Evolutionary conservation across 2,113 vertebrate genomes (phyloP), one percentile per base, ranked within the genome.

Genomic region (Centrocercus urophasianus): DNA sequence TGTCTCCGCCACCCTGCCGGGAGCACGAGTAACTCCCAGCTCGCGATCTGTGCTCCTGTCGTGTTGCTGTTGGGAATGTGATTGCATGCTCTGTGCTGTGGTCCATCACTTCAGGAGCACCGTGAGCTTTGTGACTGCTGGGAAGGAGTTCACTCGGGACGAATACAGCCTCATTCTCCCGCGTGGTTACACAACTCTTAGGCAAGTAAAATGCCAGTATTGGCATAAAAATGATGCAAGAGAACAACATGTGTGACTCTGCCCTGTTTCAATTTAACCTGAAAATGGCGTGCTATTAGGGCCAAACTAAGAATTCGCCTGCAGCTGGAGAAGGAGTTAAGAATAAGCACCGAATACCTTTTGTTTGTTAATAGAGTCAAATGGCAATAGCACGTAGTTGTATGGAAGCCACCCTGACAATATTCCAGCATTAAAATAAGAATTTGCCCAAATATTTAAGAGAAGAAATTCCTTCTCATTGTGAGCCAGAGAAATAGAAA

Each of bases 11-110:
- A 4, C 36, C 5, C 7, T 7, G 36, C 22, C 7, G 4, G n/a
- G 1, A 0, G 1, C 22, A 6, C 0, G 12, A n/a, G 61, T 61
- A 4, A 0, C 25, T 34, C 12, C 1, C 75, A 3, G 0, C 25
- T 34, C 8, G 0, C 3, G n/a, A 34, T 47, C n/a, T 19, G n/a
- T 8, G 47, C n/a, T 10, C 11, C 65, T 6, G 4, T 3, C 6
- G 7, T 38, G 34, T 2, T 2, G 1, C 9, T 11, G 3, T 4
- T 1, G 3, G 22, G 18, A 10, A 5, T 17, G 60, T 36, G 14
- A 6, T 6, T 9, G 34, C 5, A 2, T 3, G 10, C 11, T 10
- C 45, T n/a, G 28, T 48, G 48, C 4, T 32, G 12, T 5, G 61
- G 34, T 12, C 52, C 32, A 17, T 42, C 16, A 0, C 7, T 90